Percentiles rank a stretch among this genome's conserved stretches.
Evolutionary conservation across 2,113 vertebrate species (phyloP).

Genomic region (Tragelaphus strepsiceros): DNA sequence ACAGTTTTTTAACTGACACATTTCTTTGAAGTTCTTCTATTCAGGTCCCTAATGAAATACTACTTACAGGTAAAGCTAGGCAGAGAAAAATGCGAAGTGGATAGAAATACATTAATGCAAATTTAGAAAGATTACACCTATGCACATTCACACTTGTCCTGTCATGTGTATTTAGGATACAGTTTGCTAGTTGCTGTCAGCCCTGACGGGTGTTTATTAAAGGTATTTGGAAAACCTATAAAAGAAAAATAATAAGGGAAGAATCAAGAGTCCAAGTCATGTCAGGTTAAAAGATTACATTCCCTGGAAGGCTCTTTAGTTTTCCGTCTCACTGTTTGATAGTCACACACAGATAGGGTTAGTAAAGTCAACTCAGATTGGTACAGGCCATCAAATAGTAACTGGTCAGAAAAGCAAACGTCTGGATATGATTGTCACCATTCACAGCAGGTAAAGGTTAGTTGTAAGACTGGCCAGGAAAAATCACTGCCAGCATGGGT

Average conservation of each 20-base stretch:
- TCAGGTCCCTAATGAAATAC: neutral
- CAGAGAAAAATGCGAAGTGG: neutral
- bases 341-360: neutral
- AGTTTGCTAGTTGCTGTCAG: neutral
- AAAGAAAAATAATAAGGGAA: neutral
- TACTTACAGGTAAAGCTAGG: neutral
- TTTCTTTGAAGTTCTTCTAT: conserved; percentile 31
- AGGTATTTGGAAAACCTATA: neutral
- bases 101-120: neutral
- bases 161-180: neutral
- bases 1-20: neutral
- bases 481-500: neutral
- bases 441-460: neutral
- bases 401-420: neutral
- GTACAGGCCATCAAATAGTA: neutral
- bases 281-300: conserved; percentile 1
- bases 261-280: neutral
- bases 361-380: neutral
- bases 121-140: neutral
- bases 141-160: neutral
- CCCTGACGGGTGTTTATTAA: neutral
- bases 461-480: neutral
- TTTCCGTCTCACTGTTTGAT: neutral
- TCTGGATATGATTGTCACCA: neutral
- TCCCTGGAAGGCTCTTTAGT: neutral